A percentile compares a stretch with the other conserved stretches of the same genome.
Conservation (phyloP, 2,113 vertebrate species). For the Urocolius indicus region DNA sequence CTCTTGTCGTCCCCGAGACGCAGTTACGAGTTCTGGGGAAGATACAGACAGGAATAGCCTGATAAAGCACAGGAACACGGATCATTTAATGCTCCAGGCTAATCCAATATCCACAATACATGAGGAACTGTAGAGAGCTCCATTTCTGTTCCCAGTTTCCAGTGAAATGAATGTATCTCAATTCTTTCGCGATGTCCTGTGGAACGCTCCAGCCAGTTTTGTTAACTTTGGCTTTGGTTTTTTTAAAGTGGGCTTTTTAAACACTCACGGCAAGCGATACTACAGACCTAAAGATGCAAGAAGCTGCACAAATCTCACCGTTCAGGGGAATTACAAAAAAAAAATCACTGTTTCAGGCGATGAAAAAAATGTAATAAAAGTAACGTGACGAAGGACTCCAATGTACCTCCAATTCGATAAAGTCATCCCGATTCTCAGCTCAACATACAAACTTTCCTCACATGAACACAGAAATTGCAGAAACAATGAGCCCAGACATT, state of each 20-base stretch:
- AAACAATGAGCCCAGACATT: not conserved
- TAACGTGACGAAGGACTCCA: not conserved
- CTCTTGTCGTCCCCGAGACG: rapidly evolving
- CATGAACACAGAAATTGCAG: not conserved
- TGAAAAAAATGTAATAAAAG: not conserved
- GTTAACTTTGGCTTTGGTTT: not conserved
- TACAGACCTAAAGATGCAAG: not conserved
- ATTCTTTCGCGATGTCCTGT: not conserved
- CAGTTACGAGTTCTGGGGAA: not conserved
- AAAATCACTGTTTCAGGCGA: not conserved
- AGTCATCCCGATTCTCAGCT: not conserved
- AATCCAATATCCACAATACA: not conserved
- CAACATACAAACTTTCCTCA: no score
- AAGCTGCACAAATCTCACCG: not conserved
- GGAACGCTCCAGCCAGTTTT: not conserved
- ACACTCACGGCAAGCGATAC: not conserved
- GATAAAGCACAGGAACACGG: not conserved
- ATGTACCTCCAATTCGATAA: rapidly evolving
- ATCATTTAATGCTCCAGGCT: rapidly evolving
- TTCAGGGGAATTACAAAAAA: not conserved
- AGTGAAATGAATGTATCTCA: rapidly evolving
- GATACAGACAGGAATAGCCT: not conserved
- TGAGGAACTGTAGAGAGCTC: not conserved
- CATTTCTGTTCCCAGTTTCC: not conserved
- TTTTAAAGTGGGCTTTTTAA: not conserved